Conservation (phyloP, 2,888 invertebrate species). For the Dryobotodes eremita region DNA sequence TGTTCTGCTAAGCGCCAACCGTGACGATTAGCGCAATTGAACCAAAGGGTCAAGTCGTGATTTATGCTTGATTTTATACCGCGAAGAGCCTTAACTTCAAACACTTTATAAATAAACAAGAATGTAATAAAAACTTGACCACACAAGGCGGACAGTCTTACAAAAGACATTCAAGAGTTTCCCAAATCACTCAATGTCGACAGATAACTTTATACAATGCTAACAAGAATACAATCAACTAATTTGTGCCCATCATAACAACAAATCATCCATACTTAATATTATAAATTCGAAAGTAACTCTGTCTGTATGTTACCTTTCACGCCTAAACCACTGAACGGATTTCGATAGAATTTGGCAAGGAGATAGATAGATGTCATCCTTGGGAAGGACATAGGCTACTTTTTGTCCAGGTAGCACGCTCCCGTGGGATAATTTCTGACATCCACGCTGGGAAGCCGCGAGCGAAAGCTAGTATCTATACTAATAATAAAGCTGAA, state of each 20-base stretch:
- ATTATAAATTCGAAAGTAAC: too few species aligned
- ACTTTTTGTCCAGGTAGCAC: too few species aligned
- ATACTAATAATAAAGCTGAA: too few species aligned
- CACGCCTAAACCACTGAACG: too few species aligned
- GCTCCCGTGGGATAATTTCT: too few species aligned
- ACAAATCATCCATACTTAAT: conserved; percentile 5
- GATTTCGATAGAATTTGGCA: too few species aligned
- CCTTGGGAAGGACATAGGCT: too few species aligned
- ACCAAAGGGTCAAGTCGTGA: conserved; percentile 1
- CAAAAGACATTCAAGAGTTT: conserved; percentile 30
- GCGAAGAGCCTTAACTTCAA: neutral
- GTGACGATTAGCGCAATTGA: neutral
- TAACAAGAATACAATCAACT: conserved; percentile 23
- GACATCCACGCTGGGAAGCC: too few species aligned
- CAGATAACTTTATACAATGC: conserved; percentile 2
- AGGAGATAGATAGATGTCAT: too few species aligned
- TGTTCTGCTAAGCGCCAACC: conserved; percentile 6
- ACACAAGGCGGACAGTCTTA: conserved; percentile 11
- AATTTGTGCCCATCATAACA: conserved; percentile 28
- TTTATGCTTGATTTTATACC: neutral
- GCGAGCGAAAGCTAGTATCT: too few species aligned
- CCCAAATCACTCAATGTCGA: conserved; percentile 34
- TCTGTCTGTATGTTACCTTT: too few species aligned
- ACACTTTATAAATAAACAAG: conserved; percentile 2
- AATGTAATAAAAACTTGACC: conserved; percentile 31